Conservation (phyloP, 2,113 vertebrate species). For the Oncorhynchus gorbuscha region DNA sequence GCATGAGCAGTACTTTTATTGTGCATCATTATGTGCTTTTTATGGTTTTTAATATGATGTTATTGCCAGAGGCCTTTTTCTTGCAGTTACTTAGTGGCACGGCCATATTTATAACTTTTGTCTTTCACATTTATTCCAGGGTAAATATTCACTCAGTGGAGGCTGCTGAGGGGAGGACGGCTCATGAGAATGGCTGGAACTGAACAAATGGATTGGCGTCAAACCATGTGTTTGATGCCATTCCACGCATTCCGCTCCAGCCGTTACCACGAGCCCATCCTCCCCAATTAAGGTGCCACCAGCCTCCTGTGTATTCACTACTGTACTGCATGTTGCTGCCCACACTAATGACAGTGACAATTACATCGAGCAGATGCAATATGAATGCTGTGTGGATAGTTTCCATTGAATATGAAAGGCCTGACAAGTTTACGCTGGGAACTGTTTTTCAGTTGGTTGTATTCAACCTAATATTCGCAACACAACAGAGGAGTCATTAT, state of each 20-base stretch:
- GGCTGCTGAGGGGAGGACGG: too few relatives aligned
- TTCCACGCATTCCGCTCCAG: too few relatives aligned
- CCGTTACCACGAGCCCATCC: too few relatives aligned
- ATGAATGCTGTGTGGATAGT: not conserved
- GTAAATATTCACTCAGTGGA: not conserved
- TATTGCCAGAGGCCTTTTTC: not conserved
- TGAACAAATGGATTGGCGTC: too few relatives aligned
- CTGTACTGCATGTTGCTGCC: not conserved
- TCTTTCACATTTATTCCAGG: not conserved
- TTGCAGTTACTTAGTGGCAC: conserved; percentile 1
- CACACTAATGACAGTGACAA: not conserved
- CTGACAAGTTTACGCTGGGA: not conserved
- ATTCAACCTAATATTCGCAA: not conserved
- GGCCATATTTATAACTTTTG: not conserved
- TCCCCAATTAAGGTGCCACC: too few relatives aligned
- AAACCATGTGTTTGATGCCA: too few relatives aligned
- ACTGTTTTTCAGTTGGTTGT: not conserved
- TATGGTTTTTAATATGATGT: conserved; percentile 9
- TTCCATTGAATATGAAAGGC: not conserved
- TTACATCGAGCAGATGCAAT: not conserved
- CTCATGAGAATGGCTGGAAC: too few relatives aligned
- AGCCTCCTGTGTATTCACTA: too few relatives aligned
- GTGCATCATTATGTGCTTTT: conserved; percentile 3
- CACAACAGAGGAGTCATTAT: too few relatives aligned
- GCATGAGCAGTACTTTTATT: not conserved